Conservation (phyloP, 2,888 invertebrate species). For the Eubasilissa splendida region DNA sequence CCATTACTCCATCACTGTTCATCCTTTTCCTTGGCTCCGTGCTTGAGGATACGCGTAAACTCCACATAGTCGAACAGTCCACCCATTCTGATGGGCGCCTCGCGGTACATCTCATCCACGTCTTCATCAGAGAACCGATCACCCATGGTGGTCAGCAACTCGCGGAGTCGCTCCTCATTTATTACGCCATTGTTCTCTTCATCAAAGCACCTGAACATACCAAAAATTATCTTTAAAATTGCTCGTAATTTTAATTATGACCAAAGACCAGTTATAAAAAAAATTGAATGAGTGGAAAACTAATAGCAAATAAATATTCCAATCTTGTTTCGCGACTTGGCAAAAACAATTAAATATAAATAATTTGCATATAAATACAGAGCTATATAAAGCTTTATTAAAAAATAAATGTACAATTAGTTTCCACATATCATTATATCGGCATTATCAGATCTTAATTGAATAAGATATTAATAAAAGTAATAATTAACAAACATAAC, state of each 20-base stretch:
- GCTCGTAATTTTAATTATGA: not conserved
- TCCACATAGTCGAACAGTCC: conserved; percentile 97
- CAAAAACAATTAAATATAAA: no score
- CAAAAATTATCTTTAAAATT: not conserved
- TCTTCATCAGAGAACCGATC: conserved; percentile 97
- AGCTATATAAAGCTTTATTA: no score
- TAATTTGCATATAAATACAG: no score
- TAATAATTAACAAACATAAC: conserved; percentile 33
- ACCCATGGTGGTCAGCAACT: conserved; percentile 97
- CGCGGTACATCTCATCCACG: conserved; percentile 98
- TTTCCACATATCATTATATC: no score
- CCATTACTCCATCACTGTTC: conserved; percentile 68
- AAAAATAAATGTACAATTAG: no score
- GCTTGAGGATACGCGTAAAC: conserved; percentile 98
- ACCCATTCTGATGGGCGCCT: conserved; percentile 94
- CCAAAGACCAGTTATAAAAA: no score
- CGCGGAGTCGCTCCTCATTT: conserved; percentile 94
- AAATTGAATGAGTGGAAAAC: no score
- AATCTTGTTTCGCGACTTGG: no score
- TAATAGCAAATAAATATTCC: no score
- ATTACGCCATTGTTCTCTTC: conserved; percentile 95
- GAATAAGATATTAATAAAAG: no score
- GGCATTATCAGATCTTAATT: no score
- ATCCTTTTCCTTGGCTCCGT: conserved; percentile 99
- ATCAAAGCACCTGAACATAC: conserved; percentile 88